Base-by-base conservation (phyloP, 2,113 vertebrate genomes). In the Phyllostomus discolor region DNA sequence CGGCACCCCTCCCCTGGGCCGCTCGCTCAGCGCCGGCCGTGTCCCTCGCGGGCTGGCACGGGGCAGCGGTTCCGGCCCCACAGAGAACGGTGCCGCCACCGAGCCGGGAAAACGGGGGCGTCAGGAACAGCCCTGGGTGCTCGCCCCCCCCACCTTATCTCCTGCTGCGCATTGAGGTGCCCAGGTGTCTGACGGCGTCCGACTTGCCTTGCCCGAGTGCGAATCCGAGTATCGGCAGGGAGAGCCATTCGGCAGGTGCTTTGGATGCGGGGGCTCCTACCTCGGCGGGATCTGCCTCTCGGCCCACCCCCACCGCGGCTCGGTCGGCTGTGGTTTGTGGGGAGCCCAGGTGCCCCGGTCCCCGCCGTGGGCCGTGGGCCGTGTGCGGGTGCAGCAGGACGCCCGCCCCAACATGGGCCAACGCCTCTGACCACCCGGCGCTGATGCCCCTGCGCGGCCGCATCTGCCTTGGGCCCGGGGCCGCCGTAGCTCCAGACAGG, bases 71-170 rank as follows among this genome's bases (percentile, higher is more conserved):
- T 94, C 94, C 20, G 95, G 86, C 88, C 90, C 95, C 93, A 72
- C 91, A 91, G 96, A 95, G 96, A 95, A 96, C 95, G 80, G 95
- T 94, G 96, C 94, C 94, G 97, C 97, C 90, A 93, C 96, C 96
- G 78, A 52, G 88, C 92, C 95, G 84, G 84, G 97, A 95, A 94
- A 97, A 92, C 78, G 97, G 93, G 96, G 88, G 96, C 81, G 95
- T 72, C 85, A 87, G 81, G 94, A 66, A 11, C 87, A 73, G 95
- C 38, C 76, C 94, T 28, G 43, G 93, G 69, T 90, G 95, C 94
- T 4, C 59, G 82, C 92, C 94, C 95, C 98, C 97, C 97, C 95
- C 94, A 91, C 88, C 97, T 98, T 96, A 98, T 98, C 97, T 97
- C 75, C 92, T 95, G 97, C 93, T 90, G 91, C 96, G 96, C 96